Evolutionary conservation across 2,113 vertebrate genomes (phyloP), one percentile per base, ranked within the genome.

Genomic region (Isichthys henryi): DNA sequence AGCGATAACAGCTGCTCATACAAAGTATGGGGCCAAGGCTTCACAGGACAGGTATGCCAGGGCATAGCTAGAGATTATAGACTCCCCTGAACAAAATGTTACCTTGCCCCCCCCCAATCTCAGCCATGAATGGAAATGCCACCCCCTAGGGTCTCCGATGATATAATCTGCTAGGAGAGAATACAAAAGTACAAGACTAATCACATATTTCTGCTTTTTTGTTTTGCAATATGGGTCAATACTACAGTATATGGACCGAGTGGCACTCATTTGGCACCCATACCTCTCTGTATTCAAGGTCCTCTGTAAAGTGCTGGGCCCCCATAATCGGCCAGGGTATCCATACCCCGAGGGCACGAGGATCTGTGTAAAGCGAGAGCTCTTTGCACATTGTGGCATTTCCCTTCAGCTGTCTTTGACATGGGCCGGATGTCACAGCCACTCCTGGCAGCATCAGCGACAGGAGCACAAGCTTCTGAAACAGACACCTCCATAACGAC

Each of bases 391-490:
- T 31, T 6, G n/a, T 31, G 15, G 2, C 31, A 39, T 77, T 39
- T 77, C 27, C n/a, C n/a, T 8, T 23, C 84, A 35, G 48, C 49
- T 5, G 21, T 52, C 10, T 53, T 52, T 50, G n/a, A 15, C 70
- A 17, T 1, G 62, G 7, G 56, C 56, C 83, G 21, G 53, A 83
- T 62, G 27, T 45, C 23, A n/a, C 15, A 35, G 56, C 11, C 7
- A 39, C 53, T 86, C 27, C 62, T 74, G 89, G 83, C 58, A 89
- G 89, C 39, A 70, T 86, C 46, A 50, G 82, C 35, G 27, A 86
- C 31, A 31, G 43, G 35, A 86, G 53, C 53, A n/a, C 58, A 50
- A 21, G 88, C 70, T 46, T 31, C 83, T 46, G 46, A 70, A 86
- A 84, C 89, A 86, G 58, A 62, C 49, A n/a, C 56, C 21, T 46